Evolutionary conservation across 2,888 invertebrate species (phyloP).

Genomic region (Diachrysia chrysitis): DNA sequence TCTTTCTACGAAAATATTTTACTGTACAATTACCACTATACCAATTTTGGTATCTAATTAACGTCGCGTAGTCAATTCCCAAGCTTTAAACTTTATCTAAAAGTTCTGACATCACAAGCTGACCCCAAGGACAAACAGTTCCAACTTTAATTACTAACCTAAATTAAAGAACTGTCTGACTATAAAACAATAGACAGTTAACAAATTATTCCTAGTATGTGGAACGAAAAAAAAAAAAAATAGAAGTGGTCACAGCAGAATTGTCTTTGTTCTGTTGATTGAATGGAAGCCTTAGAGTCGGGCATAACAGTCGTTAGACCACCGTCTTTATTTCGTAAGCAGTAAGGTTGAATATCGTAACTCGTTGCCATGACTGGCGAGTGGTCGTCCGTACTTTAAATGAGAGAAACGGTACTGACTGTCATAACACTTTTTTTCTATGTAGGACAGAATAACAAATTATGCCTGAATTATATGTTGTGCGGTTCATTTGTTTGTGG

Average conservation of each 20-base stretch:
- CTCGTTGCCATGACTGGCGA: not conserved
- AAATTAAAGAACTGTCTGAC: slow-evolving; percentile 20
- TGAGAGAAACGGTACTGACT: slow-evolving; percentile 28
- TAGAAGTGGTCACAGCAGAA: slow-evolving; percentile 46
- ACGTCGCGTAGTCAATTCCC: not conserved
- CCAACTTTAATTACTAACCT: slow-evolving; percentile 44
- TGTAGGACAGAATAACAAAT: slow-evolving; percentile 18
- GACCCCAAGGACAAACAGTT: slow-evolving; percentile 33
- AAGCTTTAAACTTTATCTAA: slow-evolving; percentile 3
- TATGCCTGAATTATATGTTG: slow-evolving; percentile 9
- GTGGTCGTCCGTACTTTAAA: slow-evolving; percentile 28
- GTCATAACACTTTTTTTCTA: slow-evolving; percentile 36
- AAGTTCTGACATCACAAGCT: slow-evolving; percentile 35
- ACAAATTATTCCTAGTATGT: slow-evolving; percentile 49
- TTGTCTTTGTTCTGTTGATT: slow-evolving; percentile 59
- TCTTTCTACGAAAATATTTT: not conserved
- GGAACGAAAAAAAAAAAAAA: slow-evolving; percentile 50
- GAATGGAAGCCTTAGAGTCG: slow-evolving; percentile 56
- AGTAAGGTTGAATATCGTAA: not conserved
- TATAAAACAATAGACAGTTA: slow-evolving; percentile 44
- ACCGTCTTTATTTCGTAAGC: not conserved
- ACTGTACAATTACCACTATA: no score
- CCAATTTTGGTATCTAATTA: not conserved
- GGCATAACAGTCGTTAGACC: slow-evolving; percentile 22
- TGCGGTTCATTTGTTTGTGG: slow-evolving; percentile 15